Conservation (phyloP, 2,113 vertebrate species). For the Pelobates fuscus region DNA sequence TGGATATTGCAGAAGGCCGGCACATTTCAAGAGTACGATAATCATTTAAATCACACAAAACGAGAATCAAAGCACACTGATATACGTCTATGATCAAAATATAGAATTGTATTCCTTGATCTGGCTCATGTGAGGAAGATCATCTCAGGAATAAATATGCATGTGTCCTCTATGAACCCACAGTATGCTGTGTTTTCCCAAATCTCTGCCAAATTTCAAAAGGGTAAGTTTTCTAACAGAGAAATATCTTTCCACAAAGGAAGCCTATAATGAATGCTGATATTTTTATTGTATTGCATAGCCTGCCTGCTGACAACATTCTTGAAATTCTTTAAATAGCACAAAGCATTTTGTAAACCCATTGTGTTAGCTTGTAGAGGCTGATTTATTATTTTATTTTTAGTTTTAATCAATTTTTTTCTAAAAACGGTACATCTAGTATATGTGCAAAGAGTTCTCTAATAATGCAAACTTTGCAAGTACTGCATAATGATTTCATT, state of each 20-base stretch:
- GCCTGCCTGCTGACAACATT: constrained; percentile 14
- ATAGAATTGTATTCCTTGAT: constrained; percentile 9
- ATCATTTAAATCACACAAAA: constrained; percentile 12
- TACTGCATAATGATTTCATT: too few species aligned
- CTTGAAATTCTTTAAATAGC: constrained; percentile 8
- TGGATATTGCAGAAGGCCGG: not conserved
- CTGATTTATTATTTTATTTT: too few species aligned
- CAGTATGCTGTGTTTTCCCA: not conserved
- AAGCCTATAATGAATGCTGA: not conserved
- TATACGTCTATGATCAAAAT: constrained; percentile 6
- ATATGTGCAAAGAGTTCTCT: too few species aligned
- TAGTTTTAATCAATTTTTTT: too few species aligned
- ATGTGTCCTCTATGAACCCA: not conserved
- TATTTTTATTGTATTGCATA: constrained; percentile 6
- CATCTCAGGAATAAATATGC: not conserved
- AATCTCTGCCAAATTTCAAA: constrained; percentile 11
- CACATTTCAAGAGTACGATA: not conserved
- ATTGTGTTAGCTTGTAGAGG: too few species aligned
- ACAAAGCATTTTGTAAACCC: not conserved
- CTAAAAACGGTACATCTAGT: too few species aligned
- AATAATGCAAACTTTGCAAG: too few species aligned
- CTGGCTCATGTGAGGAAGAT: not conserved
- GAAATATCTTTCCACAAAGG: constrained; percentile 16
- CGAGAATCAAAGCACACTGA: not conserved
- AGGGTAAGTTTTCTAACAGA: constrained; percentile 7